A percentile compares a stretch with the other conserved stretches of the same genome.
phyloP scores from a whole-genome alignment of 2,888 invertebrate species.

The Acronicta leporina region DNA sequence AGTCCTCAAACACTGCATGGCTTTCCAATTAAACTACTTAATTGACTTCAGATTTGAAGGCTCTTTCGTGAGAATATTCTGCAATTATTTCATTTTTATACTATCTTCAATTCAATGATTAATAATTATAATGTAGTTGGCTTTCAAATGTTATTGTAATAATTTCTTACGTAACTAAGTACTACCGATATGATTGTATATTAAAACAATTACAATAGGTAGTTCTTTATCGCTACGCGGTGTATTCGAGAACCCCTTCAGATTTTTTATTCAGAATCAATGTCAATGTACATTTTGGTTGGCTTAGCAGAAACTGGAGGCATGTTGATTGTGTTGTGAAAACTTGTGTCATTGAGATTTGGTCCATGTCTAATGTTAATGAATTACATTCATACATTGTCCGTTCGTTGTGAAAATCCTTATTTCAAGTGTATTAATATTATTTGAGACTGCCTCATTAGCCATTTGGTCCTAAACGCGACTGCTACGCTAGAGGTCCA shows the following conservation, averaged over 20 bases:
- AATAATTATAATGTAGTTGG: slow-evolving; percentile 23
- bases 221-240: slow-evolving; percentile 36
- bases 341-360: slow-evolving; percentile 38
- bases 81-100: slow-evolving; percentile 18
- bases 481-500: no score
- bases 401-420: slow-evolving; percentile 29
- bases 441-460: no score
- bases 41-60: slow-evolving; percentile 22
- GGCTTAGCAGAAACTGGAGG: slow-evolving; percentile 11
- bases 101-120: slow-evolving; percentile 18
- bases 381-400: slow-evolving; percentile 30
- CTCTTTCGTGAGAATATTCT: no score
- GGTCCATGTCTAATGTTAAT: slow-evolving; percentile 38
- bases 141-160: slow-evolving; percentile 46
- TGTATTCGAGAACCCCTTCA: slow-evolving; percentile 22
- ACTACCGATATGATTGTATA: slow-evolving; percentile 28
- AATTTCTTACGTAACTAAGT: slow-evolving; percentile 43
- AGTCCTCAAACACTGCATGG: slow-evolving; percentile 33
- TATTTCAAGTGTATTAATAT: slow-evolving; percentile 7
- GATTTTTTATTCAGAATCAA: slow-evolving; percentile 18
- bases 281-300: slow-evolving; percentile 15
- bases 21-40: slow-evolving; percentile 17
- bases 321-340: slow-evolving; percentile 19
- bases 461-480: no score
- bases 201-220: slow-evolving; percentile 34